Evolutionary conservation across 2,888 invertebrate species (phyloP).

Genomic region (Perizoma affinitatum): DNA sequence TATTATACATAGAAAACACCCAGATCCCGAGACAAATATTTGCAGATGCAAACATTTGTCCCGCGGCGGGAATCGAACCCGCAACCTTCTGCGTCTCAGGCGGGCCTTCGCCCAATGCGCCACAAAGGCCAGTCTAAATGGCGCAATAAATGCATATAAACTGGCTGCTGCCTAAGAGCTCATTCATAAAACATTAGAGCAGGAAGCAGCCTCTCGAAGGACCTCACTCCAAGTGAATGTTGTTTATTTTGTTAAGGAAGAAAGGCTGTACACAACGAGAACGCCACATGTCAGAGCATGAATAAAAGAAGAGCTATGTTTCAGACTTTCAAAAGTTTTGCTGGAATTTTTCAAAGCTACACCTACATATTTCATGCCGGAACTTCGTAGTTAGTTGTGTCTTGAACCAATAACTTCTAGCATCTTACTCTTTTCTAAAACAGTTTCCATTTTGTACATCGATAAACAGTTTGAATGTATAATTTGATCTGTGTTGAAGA

Average conservation of each 20-base stretch:
- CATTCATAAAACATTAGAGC: conserved; percentile 79
- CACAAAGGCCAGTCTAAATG: conserved; percentile 32
- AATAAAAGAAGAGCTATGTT: conserved; percentile 82
- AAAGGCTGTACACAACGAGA: conserved; percentile 78
- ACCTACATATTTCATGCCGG: conserved; percentile 63
- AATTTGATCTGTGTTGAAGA: no score
- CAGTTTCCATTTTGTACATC: conserved; percentile 4
- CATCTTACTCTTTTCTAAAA: conserved; percentile 12
- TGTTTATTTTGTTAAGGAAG: conserved; percentile 82
- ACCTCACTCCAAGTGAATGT: conserved; percentile 79
- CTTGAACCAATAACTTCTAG: conserved; percentile 50
- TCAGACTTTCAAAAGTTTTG: conserved; percentile 79
- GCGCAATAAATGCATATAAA: conserved; percentile 44
- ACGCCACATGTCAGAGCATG: conserved; percentile 82
- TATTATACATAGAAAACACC: no score
- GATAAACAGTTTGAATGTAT: conserved; percentile 5
- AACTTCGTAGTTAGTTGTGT: conserved; percentile 57
- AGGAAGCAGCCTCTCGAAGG: conserved; percentile 75
- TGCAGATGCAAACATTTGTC: no score
- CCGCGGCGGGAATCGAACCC: no score
- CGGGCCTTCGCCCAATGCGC: no score
- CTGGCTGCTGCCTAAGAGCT: conserved; percentile 69
- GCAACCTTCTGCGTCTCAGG: no score
- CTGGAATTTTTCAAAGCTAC: conserved; percentile 74
- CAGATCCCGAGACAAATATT: no score